A percentile compares a stretch with the other conserved stretches of the same genome.
These are phyloP conservation scores for Platycheirus rosarum DNA, from an alignment of 2,888 invertebrate genomes.

Conservation along the genomic window DNA sequence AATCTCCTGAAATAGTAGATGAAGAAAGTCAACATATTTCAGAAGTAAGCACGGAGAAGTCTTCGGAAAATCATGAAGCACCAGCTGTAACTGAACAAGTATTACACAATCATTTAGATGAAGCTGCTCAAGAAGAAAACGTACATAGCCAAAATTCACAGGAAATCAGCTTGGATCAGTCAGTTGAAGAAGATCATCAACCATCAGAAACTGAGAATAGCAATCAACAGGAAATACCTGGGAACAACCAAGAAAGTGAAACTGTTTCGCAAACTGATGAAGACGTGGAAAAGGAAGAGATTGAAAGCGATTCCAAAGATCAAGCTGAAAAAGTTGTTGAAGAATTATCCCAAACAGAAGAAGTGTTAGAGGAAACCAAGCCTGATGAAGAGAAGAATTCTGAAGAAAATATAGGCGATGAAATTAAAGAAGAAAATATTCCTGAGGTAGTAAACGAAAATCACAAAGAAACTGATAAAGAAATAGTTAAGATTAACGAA, in stretches of 20 bases:
- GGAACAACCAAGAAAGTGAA: neutral
- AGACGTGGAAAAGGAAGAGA: neutral
- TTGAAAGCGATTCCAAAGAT: neutral
- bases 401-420: neutral
- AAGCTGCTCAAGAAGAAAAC: neutral
- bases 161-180: conserved; percentile 1
- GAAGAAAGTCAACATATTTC: neutral
- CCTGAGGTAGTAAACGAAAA: neutral
- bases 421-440: neutral
- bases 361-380: neutral
- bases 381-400: neutral
- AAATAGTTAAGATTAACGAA: conserved; percentile 4
- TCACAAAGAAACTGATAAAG: neutral
- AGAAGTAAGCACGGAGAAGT: neutral
- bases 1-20: neutral
- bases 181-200: conserved; percentile 13
- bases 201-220: neutral
- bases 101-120: neutral
- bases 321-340: no score
- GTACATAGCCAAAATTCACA: neutral
- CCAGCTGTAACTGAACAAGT: neutral
- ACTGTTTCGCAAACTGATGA: neutral
- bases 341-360: neutral
- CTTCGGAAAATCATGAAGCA: neutral
- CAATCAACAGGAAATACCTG: neutral